Evolutionary conservation across 2,113 vertebrate species (phyloP), one percentile per base, ranked within the genome.

Genomic region (Choloepus hoffmanni): DNA sequence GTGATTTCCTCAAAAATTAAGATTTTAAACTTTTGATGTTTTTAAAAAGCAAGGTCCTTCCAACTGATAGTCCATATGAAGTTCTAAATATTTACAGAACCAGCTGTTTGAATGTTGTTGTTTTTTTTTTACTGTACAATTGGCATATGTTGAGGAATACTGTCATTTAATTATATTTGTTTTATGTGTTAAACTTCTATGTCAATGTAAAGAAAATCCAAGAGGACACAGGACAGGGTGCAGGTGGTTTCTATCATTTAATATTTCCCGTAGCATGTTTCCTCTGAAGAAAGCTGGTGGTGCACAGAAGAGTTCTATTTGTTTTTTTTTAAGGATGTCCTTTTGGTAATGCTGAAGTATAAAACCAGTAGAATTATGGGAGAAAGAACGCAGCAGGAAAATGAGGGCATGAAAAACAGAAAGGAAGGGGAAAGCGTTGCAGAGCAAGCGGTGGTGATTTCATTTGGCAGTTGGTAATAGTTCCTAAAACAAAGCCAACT

Each of bases 341-440:
- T 95, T 89, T 48, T 72, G 67, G 79, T 72, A 76, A 85, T 73
- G 70, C 65, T 30, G 50, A 91, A 90, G 45, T 72, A 40, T 65
- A 72, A 81, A 95, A 82, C 85, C 86, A 85, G 55, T 48, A 87
- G 91, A 85, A 68, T 91, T 84, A 85, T 14, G 93, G 91, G 83
- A 77, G n/a, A 94, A 92, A 92, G 15, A 43, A 73, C 91, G 62
- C 53, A 81, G 82, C 50, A 67, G 83, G 83, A 94, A 85, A 65
- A 50, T 48, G 67, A 84, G 76, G 67, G 89, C 72, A 30, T 90
- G 85, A 62, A 78, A 90, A 84, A 26, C 58, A 67, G 70, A 63
- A 92, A 94, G 74, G 92, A 11, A 79, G 74, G 63, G 81, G 58
- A 87, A 87, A 62, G 74, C 89, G 83, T 82, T 72, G 65, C 53